A percentile compares a stretch with the other conserved stretches of the same genome.
These are phyloP conservation scores for Anarsia innoxiella DNA, from an alignment of 2,888 invertebrate genomes.

Conservation along the genomic window DNA sequence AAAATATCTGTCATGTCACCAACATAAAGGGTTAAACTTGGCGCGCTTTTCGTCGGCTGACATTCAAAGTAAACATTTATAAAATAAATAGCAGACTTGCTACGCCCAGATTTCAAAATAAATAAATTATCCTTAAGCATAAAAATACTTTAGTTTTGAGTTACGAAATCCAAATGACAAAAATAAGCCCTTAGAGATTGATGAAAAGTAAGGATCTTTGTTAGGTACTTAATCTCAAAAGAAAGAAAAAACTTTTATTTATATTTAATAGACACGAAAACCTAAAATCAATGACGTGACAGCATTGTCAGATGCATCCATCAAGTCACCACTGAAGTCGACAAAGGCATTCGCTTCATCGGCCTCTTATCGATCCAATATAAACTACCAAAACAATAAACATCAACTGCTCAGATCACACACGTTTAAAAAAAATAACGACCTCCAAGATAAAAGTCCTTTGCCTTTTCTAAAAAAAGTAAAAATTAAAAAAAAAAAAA, in stretches of 20 bases:
- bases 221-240: no score
- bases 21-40: constrained; percentile 36
- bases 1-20: constrained; percentile 57
- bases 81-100: not conserved
- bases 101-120: no score
- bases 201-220: no score
- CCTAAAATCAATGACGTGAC: no score
- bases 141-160: no score
- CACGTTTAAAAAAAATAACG: constrained; percentile 53
- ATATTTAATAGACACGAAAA: no score
- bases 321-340: constrained; percentile 16
- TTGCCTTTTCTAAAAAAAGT: constrained; percentile 49
- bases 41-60: constrained; percentile 31
- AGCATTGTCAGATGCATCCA: not conserved
- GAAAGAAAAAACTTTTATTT: no score
- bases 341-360: constrained; percentile 30
- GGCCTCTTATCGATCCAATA: constrained; percentile 25
- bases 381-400: constrained; percentile 47
- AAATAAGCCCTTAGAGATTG: no score
- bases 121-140: no score
- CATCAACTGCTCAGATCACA: constrained; percentile 53
- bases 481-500: constrained; percentile 52
- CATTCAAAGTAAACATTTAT: not conserved
- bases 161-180: no score
- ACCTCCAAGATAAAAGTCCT: constrained; percentile 52